Conservation (phyloP, 2,888 invertebrate genomes). For the Eretmocerus hayati region DNA sequence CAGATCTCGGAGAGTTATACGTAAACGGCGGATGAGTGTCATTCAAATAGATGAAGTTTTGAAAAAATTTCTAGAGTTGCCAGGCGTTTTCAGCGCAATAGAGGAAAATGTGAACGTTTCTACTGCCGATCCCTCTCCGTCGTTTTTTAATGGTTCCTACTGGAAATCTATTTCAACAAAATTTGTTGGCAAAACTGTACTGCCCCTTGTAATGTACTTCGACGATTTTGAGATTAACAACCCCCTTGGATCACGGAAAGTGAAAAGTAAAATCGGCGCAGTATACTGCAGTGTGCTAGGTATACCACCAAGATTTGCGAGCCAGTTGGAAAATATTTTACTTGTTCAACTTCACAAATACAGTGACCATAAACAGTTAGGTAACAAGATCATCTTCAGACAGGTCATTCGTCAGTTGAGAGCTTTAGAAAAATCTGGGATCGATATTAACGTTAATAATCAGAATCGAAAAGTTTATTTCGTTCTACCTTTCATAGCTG, state of each 20-base stretch:
- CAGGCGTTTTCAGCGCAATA: constrained; percentile 18
- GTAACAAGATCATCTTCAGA: constrained; percentile 11
- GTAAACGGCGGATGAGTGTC: constrained; percentile 4
- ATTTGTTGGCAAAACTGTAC: constrained; percentile 11
- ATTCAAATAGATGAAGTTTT: constrained; percentile 17
- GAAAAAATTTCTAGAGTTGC: constrained; percentile 21
- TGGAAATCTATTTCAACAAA: constrained; percentile 14
- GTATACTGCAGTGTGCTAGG: constrained; percentile 15
- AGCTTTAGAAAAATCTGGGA: constrained; percentile 19
- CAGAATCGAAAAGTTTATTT: constrained; percentile 12
- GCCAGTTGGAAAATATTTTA: constrained; percentile 21
- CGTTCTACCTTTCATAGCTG: constrained; percentile 10
- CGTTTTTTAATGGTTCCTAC: constrained; percentile 10
- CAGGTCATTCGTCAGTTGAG: constrained; percentile 8
- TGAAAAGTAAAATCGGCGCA: constrained; percentile 20
- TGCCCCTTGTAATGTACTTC: constrained; percentile 21
- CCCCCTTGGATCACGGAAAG: constrained; percentile 16
- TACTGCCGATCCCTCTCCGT: neutral
- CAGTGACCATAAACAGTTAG: constrained; percentile 14
- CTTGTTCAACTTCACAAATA: constrained; percentile 20
- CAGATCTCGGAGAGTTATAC: constrained; percentile 2
- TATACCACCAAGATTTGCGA: constrained; percentile 15
- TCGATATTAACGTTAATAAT: constrained; percentile 13
- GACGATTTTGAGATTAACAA: constrained; percentile 21
- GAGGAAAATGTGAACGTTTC: constrained; percentile 2